phyloP scores from a whole-genome alignment of 2,113 vertebrate genomes.

The Choloepus hoffmanni region DNA sequence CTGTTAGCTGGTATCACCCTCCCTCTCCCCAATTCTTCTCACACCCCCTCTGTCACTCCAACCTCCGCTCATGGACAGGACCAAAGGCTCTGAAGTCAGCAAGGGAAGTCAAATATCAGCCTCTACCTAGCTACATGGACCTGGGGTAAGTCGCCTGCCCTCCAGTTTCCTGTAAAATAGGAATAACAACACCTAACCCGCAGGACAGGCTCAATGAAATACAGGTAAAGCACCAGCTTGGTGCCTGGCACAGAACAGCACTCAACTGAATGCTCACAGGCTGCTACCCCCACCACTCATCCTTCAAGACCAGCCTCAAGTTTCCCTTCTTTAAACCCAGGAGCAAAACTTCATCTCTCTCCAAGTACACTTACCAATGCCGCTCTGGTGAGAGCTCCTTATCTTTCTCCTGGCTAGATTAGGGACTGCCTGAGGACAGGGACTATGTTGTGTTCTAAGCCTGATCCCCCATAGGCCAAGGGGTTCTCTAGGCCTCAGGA shows the following conservation, averaged over 20 bases:
- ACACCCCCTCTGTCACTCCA: too few relatives aligned
- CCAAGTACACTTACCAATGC: not conserved
- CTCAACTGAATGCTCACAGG: not conserved
- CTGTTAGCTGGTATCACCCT: not conserved
- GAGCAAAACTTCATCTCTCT: not conserved
- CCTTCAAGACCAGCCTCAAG: not conserved
- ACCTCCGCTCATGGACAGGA: not conserved
- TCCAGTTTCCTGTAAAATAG: not conserved
- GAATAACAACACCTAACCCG: not conserved
- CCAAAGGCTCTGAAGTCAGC: not conserved
- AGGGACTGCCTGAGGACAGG: not conserved
- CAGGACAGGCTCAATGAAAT: not conserved
- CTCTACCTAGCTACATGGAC: not conserved
- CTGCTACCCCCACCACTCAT: not conserved
- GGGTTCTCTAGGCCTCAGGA: slow-evolving; percentile 19
- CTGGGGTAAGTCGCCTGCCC: not conserved
- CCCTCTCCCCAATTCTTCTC: not conserved
- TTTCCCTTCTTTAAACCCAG: not conserved
- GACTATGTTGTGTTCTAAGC: not conserved
- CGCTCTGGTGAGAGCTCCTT: not conserved
- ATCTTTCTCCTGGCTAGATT: not conserved
- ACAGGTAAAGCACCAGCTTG: not conserved
- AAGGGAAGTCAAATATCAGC: not conserved
- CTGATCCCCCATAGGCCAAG: not conserved
- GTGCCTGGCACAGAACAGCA: not conserved